Percentiles rank a stretch among this genome's conserved stretches.
These are phyloP conservation scores for Metopolophium dirhodum DNA, from an alignment of 1,140 invertebrate species.

Conservation along the genomic window DNA sequence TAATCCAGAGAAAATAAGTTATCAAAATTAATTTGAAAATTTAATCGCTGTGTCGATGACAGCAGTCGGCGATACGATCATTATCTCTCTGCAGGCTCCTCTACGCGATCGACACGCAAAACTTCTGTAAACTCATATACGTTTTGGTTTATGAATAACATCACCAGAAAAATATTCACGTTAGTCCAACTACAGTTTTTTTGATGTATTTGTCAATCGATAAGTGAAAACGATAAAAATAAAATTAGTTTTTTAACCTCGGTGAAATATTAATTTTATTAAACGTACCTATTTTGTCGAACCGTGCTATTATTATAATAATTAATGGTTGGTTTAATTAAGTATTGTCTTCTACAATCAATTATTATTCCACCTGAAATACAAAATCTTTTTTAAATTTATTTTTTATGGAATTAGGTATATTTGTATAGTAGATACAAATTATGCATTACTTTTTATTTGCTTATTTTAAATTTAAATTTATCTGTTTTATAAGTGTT, in stretches of 20 bases:
- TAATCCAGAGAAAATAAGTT: neutral
- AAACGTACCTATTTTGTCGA: neutral
- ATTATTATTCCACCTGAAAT: neutral
- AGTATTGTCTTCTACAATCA: neutral
- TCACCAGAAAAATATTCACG: neutral
- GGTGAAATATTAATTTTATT: neutral
- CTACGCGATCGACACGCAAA: neutral
- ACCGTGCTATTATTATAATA: neutral
- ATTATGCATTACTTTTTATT: neutral
- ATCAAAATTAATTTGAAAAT: conserved; percentile 8
- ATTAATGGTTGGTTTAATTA: neutral
- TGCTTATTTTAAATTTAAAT: neutral
- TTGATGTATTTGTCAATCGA: neutral
- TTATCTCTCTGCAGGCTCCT: neutral
- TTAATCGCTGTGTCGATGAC: neutral
- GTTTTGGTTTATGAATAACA: neutral
- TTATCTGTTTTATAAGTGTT: neutral
- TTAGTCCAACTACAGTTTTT: neutral
- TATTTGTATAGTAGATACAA: neutral
- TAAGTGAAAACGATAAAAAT: neutral
- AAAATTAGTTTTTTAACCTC: neutral
- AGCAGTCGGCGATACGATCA: neutral
- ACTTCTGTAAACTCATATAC: neutral
- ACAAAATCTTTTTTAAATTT: neutral
- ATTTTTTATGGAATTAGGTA: neutral